A percentile compares a stretch with the other conserved stretches of the same genome.
Conservation (phyloP, 2,797 vertebrate species). For the Nyctibius grandis region DNA sequence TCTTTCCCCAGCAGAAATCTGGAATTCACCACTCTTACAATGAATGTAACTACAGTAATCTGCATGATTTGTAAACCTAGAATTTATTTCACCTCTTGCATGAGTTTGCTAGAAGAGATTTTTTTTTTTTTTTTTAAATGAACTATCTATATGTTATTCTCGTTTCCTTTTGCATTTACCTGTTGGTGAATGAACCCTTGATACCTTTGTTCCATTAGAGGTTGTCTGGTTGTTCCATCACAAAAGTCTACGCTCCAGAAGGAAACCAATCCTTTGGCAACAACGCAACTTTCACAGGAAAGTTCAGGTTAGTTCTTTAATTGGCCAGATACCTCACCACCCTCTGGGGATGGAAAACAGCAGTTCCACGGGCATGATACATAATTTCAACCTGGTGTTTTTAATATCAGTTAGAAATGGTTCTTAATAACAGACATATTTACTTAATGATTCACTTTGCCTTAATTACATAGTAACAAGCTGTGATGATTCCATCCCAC, state of each 20-base stretch:
- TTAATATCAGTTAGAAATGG: not conserved
- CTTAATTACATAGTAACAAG: conserved; percentile 5
- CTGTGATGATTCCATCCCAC: not conserved
- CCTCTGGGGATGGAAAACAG: not conserved
- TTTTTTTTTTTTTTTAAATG: not conserved
- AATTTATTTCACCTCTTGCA: not conserved
- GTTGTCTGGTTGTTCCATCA: not conserved
- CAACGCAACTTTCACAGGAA: not conserved
- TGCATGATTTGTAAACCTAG: not conserved
- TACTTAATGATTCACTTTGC: not conserved
- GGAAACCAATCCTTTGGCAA: not conserved
- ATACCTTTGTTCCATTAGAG: not conserved
- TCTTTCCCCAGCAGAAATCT: not conserved
- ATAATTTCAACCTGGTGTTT: not conserved
- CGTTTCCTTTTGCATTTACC: not conserved
- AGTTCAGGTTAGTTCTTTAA: not conserved
- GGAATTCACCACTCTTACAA: not conserved
- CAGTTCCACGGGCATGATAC: not conserved
- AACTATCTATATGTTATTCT: not conserved
- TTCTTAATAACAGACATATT: not conserved
- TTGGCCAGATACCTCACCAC: not conserved
- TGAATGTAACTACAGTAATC: not conserved
- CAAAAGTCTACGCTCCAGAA: not conserved
- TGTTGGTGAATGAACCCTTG: not conserved
- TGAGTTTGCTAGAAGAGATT: not conserved